Percentiles rank a stretch among this genome's conserved stretches.
Conservation (phyloP, 2,113 vertebrate genomes). For the Sorex araneus region DNA sequence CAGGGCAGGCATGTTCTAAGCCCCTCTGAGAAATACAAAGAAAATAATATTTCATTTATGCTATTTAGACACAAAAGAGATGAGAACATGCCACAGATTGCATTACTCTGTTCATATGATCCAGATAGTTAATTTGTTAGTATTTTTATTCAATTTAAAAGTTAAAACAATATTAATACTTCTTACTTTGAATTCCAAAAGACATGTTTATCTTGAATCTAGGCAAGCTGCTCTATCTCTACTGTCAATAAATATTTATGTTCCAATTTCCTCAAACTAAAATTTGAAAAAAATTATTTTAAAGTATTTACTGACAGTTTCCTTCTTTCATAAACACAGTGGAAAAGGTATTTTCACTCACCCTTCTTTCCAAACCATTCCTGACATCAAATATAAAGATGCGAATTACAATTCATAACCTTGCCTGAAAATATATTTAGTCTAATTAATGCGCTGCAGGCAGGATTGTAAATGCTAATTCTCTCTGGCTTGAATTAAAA, state of each 20-base stretch:
- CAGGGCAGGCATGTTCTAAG: neutral
- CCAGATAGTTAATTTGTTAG: neutral
- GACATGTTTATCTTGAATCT: constrained; percentile 34
- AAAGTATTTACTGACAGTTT: constrained; percentile 25
- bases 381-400: neutral
- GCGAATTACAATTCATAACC: constrained; percentile 9
- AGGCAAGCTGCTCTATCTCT: neutral
- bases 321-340: neutral
- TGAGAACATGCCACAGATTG: constrained; percentile 9
- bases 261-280: constrained; percentile 33
- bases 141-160: constrained; percentile 40
- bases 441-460: neutral
- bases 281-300: constrained; percentile 19
- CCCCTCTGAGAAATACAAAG: constrained; percentile 4
- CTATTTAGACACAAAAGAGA: constrained; percentile 50
- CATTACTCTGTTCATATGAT: neutral
- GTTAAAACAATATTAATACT: constrained; percentile 8
- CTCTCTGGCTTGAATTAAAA: constrained; percentile 37
- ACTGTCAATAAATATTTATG: constrained; percentile 31
- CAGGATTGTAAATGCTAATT: neutral
- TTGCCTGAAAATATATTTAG: neutral
- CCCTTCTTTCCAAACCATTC: neutral
- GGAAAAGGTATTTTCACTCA: neutral
- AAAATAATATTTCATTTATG: constrained; percentile 46
- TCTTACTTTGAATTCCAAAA: constrained; percentile 2